phyloP scores from a whole-genome alignment of 2,888 invertebrate genomes.

The Drosophila anomalipes region DNA sequence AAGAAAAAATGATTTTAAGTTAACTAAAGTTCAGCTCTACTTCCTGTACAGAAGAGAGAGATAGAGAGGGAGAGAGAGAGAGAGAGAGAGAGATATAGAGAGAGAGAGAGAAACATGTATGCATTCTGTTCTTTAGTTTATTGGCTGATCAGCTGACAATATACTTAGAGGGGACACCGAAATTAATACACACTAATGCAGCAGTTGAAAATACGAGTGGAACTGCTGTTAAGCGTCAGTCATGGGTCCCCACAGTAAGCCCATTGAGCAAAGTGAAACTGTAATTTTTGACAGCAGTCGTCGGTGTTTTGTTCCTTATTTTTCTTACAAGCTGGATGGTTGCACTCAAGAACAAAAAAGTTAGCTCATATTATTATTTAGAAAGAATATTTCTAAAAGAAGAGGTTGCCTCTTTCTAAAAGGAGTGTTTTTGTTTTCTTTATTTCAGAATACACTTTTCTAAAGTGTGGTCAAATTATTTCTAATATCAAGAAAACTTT shows the following conservation, averaged over 20 bases:
- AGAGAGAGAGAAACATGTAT: background rate
- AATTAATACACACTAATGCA: constrained; percentile 57
- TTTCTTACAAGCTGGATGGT: constrained; percentile 34
- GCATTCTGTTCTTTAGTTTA: constrained; percentile 1
- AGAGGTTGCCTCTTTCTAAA: background rate
- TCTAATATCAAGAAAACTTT: background rate
- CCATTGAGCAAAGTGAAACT: constrained; percentile 56
- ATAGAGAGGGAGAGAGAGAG: background rate
- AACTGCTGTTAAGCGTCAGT: constrained; percentile 9
- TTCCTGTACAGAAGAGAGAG: background rate
- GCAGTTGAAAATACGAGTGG: background rate
- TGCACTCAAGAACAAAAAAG: constrained; percentile 2
- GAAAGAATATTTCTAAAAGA: background rate
- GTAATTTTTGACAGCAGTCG: constrained; percentile 42
- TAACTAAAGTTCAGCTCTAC: background rate
- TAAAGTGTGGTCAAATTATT: no score
- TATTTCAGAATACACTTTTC: background rate
- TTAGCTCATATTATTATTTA: background rate
- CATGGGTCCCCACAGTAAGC: constrained; percentile 50
- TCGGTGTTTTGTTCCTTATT: constrained; percentile 37
- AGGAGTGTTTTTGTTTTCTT: background rate
- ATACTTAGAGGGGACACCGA: constrained; percentile 16
- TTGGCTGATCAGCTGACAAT: background rate
- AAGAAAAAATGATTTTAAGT: background rate
- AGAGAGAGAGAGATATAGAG: background rate